Conservation (phyloP, 2,113 vertebrate species). For the Tachycineta bicolor region DNA sequence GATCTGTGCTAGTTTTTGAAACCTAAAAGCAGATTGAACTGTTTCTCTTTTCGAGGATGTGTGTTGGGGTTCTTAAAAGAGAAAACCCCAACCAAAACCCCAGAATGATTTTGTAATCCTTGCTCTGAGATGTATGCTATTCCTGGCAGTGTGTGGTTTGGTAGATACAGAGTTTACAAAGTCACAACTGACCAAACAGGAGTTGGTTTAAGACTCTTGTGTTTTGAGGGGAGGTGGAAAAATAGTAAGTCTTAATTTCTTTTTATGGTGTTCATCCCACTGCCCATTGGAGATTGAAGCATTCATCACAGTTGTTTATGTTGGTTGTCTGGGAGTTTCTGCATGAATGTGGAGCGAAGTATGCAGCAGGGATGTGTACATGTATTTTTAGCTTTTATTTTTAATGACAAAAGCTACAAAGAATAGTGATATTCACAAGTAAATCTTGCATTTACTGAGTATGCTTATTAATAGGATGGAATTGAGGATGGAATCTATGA, state of each 20-base stretch:
- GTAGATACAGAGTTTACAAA: conserved; percentile 9
- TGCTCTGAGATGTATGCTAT: conserved; percentile 13
- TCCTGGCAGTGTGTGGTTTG: conserved; percentile 8
- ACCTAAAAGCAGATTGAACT: neutral
- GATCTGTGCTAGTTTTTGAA: neutral
- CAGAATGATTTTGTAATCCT: conserved; percentile 2
- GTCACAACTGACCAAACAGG: conserved; percentile 8
- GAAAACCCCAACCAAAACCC: neutral
- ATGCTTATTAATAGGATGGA: neutral
- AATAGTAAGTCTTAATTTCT: conserved; percentile 49
- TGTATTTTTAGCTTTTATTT: conserved; percentile 39
- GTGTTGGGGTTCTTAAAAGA: neutral
- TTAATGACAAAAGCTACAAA: neutral
- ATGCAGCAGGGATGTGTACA: neutral
- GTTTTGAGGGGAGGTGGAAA: conserved; percentile 37
- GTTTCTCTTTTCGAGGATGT: neutral
- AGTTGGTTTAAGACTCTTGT: conserved; percentile 27
- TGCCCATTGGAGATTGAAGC: conserved; percentile 26
- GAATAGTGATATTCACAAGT: neutral
- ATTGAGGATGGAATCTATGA: neutral
- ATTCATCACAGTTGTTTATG: conserved; percentile 39
- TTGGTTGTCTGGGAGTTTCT: conserved; percentile 46
- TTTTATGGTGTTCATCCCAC: conserved; percentile 31
- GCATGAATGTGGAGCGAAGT: neutral
- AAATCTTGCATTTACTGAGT: neutral